These are phyloP conservation scores for Pseudomyrmex flavicornis DNA, from an alignment of 1,140 invertebrate genomes.

Conservation along the genomic window DNA sequence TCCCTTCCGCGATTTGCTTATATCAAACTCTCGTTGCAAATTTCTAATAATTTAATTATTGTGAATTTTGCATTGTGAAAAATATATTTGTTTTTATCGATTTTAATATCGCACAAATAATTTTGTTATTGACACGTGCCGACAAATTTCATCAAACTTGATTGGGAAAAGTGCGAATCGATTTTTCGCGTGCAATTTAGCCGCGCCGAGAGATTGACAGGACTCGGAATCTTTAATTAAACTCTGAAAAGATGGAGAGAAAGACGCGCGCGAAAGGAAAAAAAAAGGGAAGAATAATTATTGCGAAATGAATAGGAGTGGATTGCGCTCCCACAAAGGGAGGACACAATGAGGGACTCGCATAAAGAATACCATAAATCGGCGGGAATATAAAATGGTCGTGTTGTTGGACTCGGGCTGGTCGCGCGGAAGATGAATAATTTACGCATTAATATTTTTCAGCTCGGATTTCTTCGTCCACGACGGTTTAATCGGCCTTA, in stretches of 20 bases:
- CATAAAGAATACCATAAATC: constrained; percentile 27
- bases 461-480: not conserved
- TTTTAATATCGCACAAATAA: not conserved
- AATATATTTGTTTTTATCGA: not conserved
- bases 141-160: constrained; percentile 15
- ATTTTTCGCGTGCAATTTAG: constrained; percentile 8
- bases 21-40: not conserved
- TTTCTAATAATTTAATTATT: too few species aligned
- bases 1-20: not conserved
- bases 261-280: not conserved
- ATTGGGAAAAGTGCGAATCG: constrained; percentile 31
- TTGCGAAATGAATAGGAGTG: constrained; percentile 7
- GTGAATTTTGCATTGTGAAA: too few species aligned
- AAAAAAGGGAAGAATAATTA: constrained; percentile 28
- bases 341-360: not conserved
- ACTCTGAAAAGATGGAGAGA: constrained; percentile 3
- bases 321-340: not conserved
- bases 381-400: not conserved
- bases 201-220: not conserved
- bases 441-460: constrained; percentile 26
- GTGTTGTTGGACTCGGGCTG: not conserved
- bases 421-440: constrained; percentile 6
- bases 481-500: constrained; percentile 29
- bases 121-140: not conserved
- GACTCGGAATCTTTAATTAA: constrained; percentile 32